Evolutionary conservation across 2,888 invertebrate species (phyloP), one percentile per base, ranked within the genome.

Genomic region (Epinotia brunnichana): DNA sequence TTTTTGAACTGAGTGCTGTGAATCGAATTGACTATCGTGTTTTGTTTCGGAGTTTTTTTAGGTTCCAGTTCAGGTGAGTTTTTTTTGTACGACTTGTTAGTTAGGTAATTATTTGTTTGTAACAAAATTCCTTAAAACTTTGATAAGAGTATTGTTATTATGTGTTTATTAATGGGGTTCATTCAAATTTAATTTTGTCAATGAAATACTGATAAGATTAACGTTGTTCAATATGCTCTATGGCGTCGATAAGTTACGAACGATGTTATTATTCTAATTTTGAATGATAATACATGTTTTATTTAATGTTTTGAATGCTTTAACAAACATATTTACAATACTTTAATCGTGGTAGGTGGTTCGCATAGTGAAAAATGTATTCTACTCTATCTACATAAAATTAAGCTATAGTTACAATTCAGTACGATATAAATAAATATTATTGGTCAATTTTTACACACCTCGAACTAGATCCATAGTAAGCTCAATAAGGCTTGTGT

Each of bases 1-100:
- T 82, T 85, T 83, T 82, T 81, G 81, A 87, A 85, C 87, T 81
- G 82, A 83, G 91, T 90, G 90, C 85, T 81, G 85, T 88, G 89
- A 48, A 29, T 44, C 21, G 83, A 81, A 80, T 77, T 81, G 81
- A 87, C 83, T 83, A 83, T 88, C 78, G 81, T 86, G 88, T 82
- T 82, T 78, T 80, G 82, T 79, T 79, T 79, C 41, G 66, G 74
- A 67, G 66, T 70, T 63, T 66, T n/a, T 39, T 17, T 56, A 75
- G 79, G 73, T 69, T 48, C 15, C 44, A 15, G 41, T 44, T 77
- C 56, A 63, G 74, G 84, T 84, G 77, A 84, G 84, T 80, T 72
- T 29, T 39, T 35, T 61, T 19, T 60, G 21, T 73, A n/a, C 11
- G 10, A 41, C 48, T 11, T 41, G 35, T 51, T 2, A 24, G 29